A percentile compares a stretch with the other conserved stretches of the same genome.
These are phyloP conservation scores for Drosophila anceps DNA, from an alignment of 2,888 invertebrate genomes.

Conservation along the genomic window DNA sequence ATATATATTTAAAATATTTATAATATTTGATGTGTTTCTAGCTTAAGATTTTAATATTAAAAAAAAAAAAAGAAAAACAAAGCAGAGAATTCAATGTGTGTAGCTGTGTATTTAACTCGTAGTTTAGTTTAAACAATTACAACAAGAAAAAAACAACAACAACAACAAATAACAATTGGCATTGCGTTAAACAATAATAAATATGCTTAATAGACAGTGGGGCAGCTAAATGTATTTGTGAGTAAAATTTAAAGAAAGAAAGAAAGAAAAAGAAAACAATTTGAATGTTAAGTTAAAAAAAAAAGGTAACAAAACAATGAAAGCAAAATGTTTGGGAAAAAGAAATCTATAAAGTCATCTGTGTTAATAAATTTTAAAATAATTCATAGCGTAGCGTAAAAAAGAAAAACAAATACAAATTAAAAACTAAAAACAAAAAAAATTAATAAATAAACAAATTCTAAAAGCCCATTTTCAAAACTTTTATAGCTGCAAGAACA, in stretches of 20 bases:
- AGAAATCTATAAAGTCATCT: constrained; percentile 85
- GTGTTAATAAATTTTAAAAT: constrained; percentile 85
- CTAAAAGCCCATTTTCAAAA: constrained; percentile 26
- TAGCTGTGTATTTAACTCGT: constrained; percentile 77
- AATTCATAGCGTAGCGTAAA: constrained; percentile 78
- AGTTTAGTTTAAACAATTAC: constrained; percentile 65
- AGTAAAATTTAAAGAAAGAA: constrained; percentile 44
- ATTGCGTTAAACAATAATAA: constrained; percentile 37
- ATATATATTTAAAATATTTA: constrained; percentile 64
- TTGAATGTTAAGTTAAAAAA: constrained; percentile 13
- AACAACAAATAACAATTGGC: constrained; percentile 49
- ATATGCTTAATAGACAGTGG: constrained; percentile 35
- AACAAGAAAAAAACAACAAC: constrained; percentile 34
- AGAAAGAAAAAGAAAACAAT: constrained; percentile 5
- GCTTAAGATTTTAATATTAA: constrained; percentile 78
- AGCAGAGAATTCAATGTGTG: constrained; percentile 73
- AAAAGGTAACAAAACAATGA: too few relatives aligned
- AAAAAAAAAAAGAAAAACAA: constrained; percentile 40
- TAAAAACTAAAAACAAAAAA: constrained; percentile 19
- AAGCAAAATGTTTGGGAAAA: constrained; percentile 57
- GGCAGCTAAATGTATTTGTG: constrained; percentile 59
- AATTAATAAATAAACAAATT: constrained; percentile 31
- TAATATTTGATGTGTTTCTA: constrained; percentile 80
- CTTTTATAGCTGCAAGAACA: constrained; percentile 38
- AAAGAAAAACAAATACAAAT: constrained; percentile 50